Base-by-base conservation (phyloP, 2,797 vertebrate genomes). In the Calcarius lapponicus region DNA sequence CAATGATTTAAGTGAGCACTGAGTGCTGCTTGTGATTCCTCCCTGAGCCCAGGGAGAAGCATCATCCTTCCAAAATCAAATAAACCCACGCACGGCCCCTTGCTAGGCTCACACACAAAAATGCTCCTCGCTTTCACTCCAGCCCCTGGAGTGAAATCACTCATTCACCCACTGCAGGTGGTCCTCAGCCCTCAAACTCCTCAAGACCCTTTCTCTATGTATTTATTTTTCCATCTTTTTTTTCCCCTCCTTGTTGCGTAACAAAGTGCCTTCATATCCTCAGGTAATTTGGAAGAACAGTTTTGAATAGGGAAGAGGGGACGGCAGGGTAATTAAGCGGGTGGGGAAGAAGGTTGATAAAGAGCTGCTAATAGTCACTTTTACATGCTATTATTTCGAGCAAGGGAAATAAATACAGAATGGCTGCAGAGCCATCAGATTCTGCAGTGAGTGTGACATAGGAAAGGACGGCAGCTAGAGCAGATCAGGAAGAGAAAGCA, bases 361-460 rank as follows among this genome's bases (percentile, higher is more conserved):
- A 82, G 74, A 88, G 34, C 31, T 90, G 34, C 42, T 92, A 95
- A 90, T 90, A 61, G 67, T 67, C 50, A 72, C 81, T 85, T 95
- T 88, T 72, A 65, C 65, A n/a, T 69, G 40, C 24, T 93, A 21
- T 74, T 88, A 87, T 85, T 88, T 86, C 0, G 0, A 80, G 75
- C 57, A 74, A 82, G 69, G 31, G 88, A 80, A 88, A 94, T 73
- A 91, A 80, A 73, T 71, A 47, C 18, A 61, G 50, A 88, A 82
- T 50, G 42, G 51, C 48, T 73, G 64, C 26, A 66, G 72, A 73
- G 67, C 67, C 57, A 56, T 48, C 56, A 82, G 62, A 64, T 0
- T 12, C 21, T 7, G 2, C 19, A 60, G 26, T 4, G 4, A 75
- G 3, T 70, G 32, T 75, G 72, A 74, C 32, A 17, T 16, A 19